Base-by-base conservation (phyloP, 1,140 invertebrate genomes). In the Dendrolimus punctatus region DNA sequence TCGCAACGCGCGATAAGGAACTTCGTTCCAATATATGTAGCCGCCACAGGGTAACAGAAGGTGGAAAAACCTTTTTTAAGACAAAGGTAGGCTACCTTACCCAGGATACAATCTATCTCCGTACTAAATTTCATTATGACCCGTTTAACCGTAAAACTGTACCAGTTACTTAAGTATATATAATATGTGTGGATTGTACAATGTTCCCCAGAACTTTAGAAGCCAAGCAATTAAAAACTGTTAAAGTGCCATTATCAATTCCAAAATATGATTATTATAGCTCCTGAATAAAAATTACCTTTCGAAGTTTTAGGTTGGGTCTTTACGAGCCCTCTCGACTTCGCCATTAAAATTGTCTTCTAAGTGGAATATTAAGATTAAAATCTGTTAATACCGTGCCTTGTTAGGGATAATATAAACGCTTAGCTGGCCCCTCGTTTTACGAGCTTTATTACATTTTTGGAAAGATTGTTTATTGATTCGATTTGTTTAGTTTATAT, bases 401-500 rank as follows among this genome's bases (percentile, higher is more conserved):
- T 46, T 53, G 39, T 46, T 36, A 46, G 8, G 39, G 46, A 54
- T 57, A 41, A 53, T 49, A 57, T 57, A 53, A 56, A 56, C 40
- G 53, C 40, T 59, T 51, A 41, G 36, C 44, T 38, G n/a, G 49
- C 49, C 44, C 55, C 8, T 52, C 23, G 23, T 23, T 23, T 23
- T 23, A 23, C 23, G 23, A 23, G 23, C 23, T 23, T 23, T 23
- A 23, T 23, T 23, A 23, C 1, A 23, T 23, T 23, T 23, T 52
- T 52, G 62, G 57, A 64, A 62, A 62, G 62, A 62, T 50, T 56
- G 39, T 58, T 54, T 64, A 61, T 47, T 53, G 10, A 59, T 23
- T 55, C 59, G 66, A 74, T 68, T 58, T 73, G 38, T 64, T 76
- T 57, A 72, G 71, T 71, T 60, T 64, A 57, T 73, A 72, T 49